phyloP scores from a whole-genome alignment of 2,888 invertebrate genomes.

The Nipponacmea schrenckii region DNA sequence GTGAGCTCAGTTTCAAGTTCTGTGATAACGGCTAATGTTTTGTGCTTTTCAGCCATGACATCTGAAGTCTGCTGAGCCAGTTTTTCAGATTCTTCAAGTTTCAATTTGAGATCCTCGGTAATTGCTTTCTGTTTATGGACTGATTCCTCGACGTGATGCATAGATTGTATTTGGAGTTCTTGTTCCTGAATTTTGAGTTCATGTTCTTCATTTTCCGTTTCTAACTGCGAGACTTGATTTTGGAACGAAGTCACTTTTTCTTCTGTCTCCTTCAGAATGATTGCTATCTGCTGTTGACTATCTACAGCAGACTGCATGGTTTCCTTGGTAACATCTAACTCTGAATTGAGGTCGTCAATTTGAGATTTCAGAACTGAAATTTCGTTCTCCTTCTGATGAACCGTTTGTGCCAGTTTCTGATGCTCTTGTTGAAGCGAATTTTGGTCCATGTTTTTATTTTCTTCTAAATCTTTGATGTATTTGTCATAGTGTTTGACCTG shows the following conservation, averaged over 20 bases:
- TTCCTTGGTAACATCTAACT: conserved; percentile 38
- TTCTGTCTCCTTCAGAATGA: conserved; percentile 30
- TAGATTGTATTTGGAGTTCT: conserved; percentile 22
- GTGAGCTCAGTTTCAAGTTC: conserved; percentile 29
- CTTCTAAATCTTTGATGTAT: conserved; percentile 43
- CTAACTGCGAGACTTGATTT: conserved; percentile 27
- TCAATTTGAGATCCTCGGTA: conserved; percentile 18
- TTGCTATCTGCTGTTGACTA: conserved; percentile 30
- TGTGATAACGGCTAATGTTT: conserved; percentile 18
- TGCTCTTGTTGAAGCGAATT: conserved; percentile 40
- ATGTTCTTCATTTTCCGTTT: conserved; percentile 28
- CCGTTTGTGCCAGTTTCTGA: conserved; percentile 35
- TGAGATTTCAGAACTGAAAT: conserved; percentile 39
- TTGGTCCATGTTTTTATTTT: conserved; percentile 36
- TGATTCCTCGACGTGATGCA: conserved; percentile 22
- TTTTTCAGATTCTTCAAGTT: conserved; percentile 22
- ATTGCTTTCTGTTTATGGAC: conserved; percentile 15
- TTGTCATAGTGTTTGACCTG: conserved; percentile 45
- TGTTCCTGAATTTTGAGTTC: conserved; percentile 27
- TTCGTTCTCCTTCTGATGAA: conserved; percentile 38
- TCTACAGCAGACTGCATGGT: conserved; percentile 38
- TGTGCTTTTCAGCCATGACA: conserved; percentile 10
- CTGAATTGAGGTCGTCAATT: conserved; percentile 31
- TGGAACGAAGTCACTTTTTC: conserved; percentile 31
- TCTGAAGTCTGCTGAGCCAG: conserved; percentile 10